phyloP scores from a whole-genome alignment of 2,888 invertebrate genomes.

The Taphrorychus bicolor region DNA sequence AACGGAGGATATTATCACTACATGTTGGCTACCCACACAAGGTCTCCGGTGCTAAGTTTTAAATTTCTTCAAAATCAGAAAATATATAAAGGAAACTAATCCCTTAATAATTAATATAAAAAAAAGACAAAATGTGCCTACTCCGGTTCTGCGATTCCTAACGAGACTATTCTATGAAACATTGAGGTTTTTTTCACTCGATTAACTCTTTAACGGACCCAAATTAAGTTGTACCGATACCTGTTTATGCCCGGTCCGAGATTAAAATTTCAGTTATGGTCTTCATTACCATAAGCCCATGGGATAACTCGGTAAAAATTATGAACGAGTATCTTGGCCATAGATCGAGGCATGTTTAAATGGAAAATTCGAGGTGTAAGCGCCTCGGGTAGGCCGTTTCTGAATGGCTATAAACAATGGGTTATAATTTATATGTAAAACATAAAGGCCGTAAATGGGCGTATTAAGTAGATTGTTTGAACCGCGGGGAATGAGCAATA shows the following conservation, averaged over 20 bases:
- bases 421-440: constrained; percentile 40
- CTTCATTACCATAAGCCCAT: constrained; percentile 25
- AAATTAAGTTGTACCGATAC: constrained; percentile 50
- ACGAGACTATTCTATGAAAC: not conserved
- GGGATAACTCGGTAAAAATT: constrained; percentile 24
- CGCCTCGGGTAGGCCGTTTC: constrained; percentile 30
- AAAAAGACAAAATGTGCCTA: too few relatives aligned
- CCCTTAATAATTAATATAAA: too few relatives aligned
- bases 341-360: constrained; percentile 30
- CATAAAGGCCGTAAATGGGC: constrained; percentile 35
- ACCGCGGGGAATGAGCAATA: constrained; percentile 31
- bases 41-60: too few relatives aligned
- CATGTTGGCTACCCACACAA: too few relatives aligned
- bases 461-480: constrained; percentile 39
- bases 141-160: not conserved
- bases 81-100: too few relatives aligned
- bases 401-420: constrained; percentile 36
- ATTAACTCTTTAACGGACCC: constrained; percentile 41
- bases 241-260: constrained; percentile 35
- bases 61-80: too few relatives aligned
- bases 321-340: constrained; percentile 22
- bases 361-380: constrained; percentile 29
- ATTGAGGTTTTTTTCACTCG: constrained; percentile 30
- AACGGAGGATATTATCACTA: too few relatives aligned
- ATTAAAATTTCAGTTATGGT: constrained; percentile 22